Percentiles rank a stretch among this genome's conserved stretches.
Conservation (phyloP, 2,888 invertebrate genomes). For the Monoplex corrugatus region DNA sequence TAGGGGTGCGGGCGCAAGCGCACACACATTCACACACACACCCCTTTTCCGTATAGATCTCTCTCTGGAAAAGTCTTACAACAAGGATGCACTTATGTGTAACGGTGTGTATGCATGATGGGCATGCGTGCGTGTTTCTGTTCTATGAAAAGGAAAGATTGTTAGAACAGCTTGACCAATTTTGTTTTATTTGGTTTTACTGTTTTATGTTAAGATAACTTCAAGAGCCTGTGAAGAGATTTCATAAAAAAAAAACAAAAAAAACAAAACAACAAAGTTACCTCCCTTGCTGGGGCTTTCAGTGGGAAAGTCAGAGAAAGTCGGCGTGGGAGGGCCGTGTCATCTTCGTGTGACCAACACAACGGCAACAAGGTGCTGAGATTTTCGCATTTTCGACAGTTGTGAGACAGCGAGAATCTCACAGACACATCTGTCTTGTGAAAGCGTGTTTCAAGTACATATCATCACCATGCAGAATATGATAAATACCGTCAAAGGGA, state of each 20-base stretch:
- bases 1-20: too few species aligned
- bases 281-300: constrained; percentile 23
- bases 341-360: constrained; percentile 49
- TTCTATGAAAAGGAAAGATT: too few species aligned
- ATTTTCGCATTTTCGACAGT: neutral
- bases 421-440: neutral
- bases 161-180: too few species aligned
- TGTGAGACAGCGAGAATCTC: neutral
- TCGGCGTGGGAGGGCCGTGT: constrained; percentile 47
- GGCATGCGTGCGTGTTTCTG: too few species aligned
- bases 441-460: neutral
- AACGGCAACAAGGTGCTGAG: neutral
- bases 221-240: neutral
- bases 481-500: constrained; percentile 96
- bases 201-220: too few species aligned
- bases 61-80: too few species aligned
- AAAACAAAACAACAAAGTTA: constrained; percentile 23
- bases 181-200: too few species aligned
- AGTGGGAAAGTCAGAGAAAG: constrained; percentile 1
- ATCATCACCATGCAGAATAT: constrained; percentile 91
- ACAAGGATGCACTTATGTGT: too few species aligned
- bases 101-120: too few species aligned
- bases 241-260: neutral
- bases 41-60: too few species aligned
- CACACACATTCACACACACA: too few species aligned